Conservation (phyloP, 2,113 vertebrate species). For the Eudorcas thomsonii region DNA sequence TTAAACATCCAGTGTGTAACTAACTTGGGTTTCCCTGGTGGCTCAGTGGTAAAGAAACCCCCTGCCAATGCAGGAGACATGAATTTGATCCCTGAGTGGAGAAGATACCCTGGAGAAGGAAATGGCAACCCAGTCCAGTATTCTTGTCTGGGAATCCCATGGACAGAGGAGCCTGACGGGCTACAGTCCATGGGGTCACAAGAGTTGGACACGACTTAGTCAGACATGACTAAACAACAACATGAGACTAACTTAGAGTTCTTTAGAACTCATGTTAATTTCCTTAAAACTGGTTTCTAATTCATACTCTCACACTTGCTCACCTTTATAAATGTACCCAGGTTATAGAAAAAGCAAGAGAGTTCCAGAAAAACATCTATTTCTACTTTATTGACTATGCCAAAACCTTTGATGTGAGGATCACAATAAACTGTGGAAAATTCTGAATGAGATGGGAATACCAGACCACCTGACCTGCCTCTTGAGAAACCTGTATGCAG, state of each 20-base stretch:
- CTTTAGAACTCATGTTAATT: conserved; percentile 16
- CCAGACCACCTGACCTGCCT: no score
- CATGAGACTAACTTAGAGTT: not conserved
- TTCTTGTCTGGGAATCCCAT: not conserved
- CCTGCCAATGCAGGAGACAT: not conserved
- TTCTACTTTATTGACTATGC: no score
- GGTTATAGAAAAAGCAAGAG: not conserved
- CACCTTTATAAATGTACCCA: not conserved
- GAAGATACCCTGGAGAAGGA: not conserved
- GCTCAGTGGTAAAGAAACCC: not conserved
- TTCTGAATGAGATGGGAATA: no score
- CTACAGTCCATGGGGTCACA: not conserved
- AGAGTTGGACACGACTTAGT: not conserved
- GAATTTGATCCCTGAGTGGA: not conserved
- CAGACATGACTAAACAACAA: not conserved
- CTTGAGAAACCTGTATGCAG: no score
- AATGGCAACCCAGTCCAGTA: not conserved
- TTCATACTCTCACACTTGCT: not conserved
- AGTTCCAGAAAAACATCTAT: no score
- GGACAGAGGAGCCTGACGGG: not conserved
- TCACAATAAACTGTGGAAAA: no score
- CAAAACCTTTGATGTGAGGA: no score
- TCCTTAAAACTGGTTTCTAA: conserved; percentile 26
- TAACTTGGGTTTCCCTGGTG: not conserved
- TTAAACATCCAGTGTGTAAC: not conserved